Percentiles rank a stretch among this genome's conserved stretches.
These are phyloP conservation scores for Monodelphis domestica DNA, from an alignment of 2,797 vertebrate genomes.

Conservation along the genomic window DNA sequence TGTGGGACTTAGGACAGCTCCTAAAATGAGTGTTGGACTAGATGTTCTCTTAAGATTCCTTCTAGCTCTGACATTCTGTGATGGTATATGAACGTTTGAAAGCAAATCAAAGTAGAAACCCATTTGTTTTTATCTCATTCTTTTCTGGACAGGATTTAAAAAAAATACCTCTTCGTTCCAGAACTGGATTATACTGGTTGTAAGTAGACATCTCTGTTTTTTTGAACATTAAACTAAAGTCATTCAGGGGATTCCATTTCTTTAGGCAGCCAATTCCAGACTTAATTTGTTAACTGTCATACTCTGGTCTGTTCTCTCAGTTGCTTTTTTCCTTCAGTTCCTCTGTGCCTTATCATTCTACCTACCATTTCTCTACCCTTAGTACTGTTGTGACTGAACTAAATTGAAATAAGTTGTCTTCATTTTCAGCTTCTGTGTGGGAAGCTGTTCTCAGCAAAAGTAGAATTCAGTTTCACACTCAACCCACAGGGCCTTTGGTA, in stretches of 20 bases:
- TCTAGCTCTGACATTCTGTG: background rate
- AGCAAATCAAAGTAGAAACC: background rate
- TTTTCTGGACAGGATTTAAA: conserved; percentile 7
- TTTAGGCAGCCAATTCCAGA: conserved; percentile 40
- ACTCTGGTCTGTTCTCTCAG: conserved; percentile 9
- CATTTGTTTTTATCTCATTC: background rate
- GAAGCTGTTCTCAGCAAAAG: conserved; percentile 47
- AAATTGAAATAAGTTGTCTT: conserved; percentile 52
- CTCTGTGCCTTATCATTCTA: background rate
- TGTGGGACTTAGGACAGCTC: background rate
- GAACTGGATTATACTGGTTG: conserved; percentile 29
- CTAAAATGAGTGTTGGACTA: background rate
- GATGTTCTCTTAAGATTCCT: background rate
- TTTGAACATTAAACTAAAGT: conserved; percentile 25
- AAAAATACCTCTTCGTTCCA: conserved; percentile 24
- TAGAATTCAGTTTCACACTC: conserved; percentile 61
- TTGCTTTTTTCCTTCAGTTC: conserved; percentile 44
- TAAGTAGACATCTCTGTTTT: conserved; percentile 46
- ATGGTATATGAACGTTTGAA: background rate
- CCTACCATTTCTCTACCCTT: conserved; percentile 43
- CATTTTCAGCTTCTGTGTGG: conserved; percentile 64
- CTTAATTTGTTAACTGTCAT: conserved; percentile 45
- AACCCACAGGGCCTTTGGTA: conserved; percentile 47
- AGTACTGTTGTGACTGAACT: conserved; percentile 31
- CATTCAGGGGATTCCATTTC: conserved; percentile 23